Conservation (phyloP, 2,113 vertebrate species). For the Phalacrocorax carbo region DNA sequence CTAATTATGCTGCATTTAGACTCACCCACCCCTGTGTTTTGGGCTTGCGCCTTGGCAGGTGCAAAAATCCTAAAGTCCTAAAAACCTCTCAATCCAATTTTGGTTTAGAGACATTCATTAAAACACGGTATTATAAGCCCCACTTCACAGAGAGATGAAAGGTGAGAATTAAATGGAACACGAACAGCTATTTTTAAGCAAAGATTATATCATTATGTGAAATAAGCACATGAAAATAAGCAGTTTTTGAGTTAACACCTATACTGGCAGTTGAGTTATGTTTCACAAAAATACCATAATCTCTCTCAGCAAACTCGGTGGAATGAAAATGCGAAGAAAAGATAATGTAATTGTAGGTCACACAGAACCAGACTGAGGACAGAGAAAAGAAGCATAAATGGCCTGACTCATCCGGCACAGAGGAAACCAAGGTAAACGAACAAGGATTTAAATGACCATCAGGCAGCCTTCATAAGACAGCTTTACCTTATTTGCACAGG, state of each 20-base stretch:
- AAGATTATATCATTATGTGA: neutral
- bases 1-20: neutral
- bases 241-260: neutral
- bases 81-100: neutral
- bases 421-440: neutral
- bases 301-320: neutral
- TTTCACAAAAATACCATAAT: neutral
- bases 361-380: fast-evolving
- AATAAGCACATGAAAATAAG: neutral
- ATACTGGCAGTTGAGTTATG: fast-evolving
- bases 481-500: neutral
- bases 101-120: neutral
- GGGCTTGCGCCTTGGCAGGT: neutral
- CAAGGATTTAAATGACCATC: neutral
- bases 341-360: fast-evolving
- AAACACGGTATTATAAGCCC: neutral
- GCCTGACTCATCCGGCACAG: neutral
- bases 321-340: neutral
- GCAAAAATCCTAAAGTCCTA: too few relatives aligned
- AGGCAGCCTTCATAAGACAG: neutral
- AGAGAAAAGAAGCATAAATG: neutral
- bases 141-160: neutral
- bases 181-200: neutral
- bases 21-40: neutral
- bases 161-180: neutral